phyloP scores from a whole-genome alignment of 2,888 invertebrate genomes.

The Dioctria linearis region DNA sequence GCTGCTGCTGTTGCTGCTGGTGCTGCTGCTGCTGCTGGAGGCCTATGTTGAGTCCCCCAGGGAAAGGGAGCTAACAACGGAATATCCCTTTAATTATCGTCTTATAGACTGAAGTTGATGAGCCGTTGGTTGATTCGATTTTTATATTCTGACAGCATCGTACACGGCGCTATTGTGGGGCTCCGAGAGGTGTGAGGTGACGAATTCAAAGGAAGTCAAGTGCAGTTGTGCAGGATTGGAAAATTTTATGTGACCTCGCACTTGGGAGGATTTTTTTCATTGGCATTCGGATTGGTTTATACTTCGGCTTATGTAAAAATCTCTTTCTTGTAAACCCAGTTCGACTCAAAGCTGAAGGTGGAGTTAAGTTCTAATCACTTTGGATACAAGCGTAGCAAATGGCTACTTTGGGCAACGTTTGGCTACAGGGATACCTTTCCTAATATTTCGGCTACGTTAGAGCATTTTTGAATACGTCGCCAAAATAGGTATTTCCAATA shows the following conservation, averaged over 20 bases:
- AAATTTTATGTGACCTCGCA: neutral
- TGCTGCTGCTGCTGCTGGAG: too few relatives aligned
- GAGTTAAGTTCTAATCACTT: too few relatives aligned
- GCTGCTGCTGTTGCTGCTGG: too few relatives aligned
- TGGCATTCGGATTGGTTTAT: too few relatives aligned
- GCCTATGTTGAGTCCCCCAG: neutral
- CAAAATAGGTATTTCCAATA: too few relatives aligned
- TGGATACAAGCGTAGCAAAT: too few relatives aligned
- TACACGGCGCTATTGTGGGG: neutral
- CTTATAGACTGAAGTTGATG: conserved; percentile 53
- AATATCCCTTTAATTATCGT: conserved; percentile 54
- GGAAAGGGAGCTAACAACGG: neutral
- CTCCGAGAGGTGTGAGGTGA: neutral
- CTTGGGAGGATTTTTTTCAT: too few relatives aligned
- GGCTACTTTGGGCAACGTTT: too few relatives aligned
- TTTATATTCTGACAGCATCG: conserved; percentile 36
- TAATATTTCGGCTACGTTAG: too few relatives aligned
- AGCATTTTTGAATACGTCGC: too few relatives aligned
- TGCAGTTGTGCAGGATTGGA: neutral
- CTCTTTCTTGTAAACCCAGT: neutral
- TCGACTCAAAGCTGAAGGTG: neutral
- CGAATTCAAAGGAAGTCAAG: neutral
- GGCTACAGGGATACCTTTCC: too few relatives aligned
- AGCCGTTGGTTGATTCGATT: conserved; percentile 48
- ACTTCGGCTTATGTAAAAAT: neutral